phyloP scores from a whole-genome alignment of 2,888 invertebrate genomes.

The Anorthoa munda region DNA sequence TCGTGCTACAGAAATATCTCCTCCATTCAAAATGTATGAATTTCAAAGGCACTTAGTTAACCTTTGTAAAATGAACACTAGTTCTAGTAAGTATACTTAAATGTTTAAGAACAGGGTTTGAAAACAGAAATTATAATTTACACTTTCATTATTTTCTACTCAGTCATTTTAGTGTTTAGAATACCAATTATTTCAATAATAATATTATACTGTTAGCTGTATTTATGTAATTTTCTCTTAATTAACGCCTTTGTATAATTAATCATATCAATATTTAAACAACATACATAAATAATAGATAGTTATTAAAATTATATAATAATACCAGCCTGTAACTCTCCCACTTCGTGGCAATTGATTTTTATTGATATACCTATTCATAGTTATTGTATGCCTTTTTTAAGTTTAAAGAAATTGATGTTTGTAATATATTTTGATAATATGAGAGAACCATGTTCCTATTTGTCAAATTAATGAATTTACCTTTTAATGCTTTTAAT shows the following conservation, averaged over 20 bases:
- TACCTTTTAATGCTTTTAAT: too few relatives aligned
- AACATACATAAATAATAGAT: too few relatives aligned
- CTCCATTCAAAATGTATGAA: background rate
- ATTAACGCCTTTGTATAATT: background rate
- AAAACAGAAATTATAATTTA: conserved; percentile 3
- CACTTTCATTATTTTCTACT: conserved; percentile 3
- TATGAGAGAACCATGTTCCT: too few relatives aligned
- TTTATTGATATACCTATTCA: too few relatives aligned
- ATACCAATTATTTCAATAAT: background rate
- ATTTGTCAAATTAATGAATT: too few relatives aligned
- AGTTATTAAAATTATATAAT: too few relatives aligned
- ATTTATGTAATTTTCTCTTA: background rate
- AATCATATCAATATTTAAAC: background rate
- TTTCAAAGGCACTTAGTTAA: conserved; percentile 19
- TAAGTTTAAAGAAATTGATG: too few relatives aligned
- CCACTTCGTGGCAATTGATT: too few relatives aligned
- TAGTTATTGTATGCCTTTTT: too few relatives aligned
- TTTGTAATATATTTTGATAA: too few relatives aligned
- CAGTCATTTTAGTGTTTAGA: background rate
- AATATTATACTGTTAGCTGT: background rate
- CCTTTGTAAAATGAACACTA: conserved; percentile 15
- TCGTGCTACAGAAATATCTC: background rate
- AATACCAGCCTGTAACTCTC: too few relatives aligned
- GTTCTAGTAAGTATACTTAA: conserved; percentile 19
- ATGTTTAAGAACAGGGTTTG: conserved; percentile 28